Evolutionary conservation across 2,113 vertebrate species (phyloP).

Genomic region (Rhinolophus sinicus): DNA sequence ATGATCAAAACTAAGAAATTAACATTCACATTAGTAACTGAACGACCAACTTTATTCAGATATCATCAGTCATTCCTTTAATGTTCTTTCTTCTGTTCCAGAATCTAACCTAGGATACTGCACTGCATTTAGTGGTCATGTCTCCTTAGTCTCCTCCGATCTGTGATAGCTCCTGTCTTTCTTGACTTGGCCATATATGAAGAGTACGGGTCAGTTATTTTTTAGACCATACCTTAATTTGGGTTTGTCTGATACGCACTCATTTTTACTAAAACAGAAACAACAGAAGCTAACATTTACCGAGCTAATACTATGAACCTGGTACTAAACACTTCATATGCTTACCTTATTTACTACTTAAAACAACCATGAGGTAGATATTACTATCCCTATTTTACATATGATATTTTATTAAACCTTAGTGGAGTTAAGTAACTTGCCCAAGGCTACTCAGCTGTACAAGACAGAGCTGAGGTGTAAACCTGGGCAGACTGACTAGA

Average conservation of each 20-base stretch:
- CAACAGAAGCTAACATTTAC: slow-evolving; percentile 32
- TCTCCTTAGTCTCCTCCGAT: slow-evolving; percentile 15
- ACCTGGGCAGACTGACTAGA: neutral
- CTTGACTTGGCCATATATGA: neutral
- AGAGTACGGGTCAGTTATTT: neutral
- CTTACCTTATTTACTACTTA: slow-evolving; percentile 32
- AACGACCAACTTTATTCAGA: neutral
- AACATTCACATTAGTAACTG: slow-evolving; percentile 24
- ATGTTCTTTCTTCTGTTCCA: neutral
- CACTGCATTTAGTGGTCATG: neutral
- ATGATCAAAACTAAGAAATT: slow-evolving; percentile 53
- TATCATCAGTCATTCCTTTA: neutral
- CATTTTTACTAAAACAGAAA: slow-evolving; percentile 57
- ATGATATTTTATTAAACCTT: slow-evolving; percentile 42
- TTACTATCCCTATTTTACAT: slow-evolving; percentile 43
- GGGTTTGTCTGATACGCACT: neutral
- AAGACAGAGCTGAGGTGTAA: neutral
- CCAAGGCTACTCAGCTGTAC: neutral
- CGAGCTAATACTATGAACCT: neutral
- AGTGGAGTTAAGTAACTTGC: slow-evolving; percentile 35
- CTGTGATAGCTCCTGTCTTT: neutral
- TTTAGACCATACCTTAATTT: neutral
- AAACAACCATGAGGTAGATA: slow-evolving; percentile 34
- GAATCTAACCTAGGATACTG: neutral
- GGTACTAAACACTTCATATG: neutral